Base-by-base conservation (phyloP, 1,140 invertebrate species). In the Coelopa frigida region DNA sequence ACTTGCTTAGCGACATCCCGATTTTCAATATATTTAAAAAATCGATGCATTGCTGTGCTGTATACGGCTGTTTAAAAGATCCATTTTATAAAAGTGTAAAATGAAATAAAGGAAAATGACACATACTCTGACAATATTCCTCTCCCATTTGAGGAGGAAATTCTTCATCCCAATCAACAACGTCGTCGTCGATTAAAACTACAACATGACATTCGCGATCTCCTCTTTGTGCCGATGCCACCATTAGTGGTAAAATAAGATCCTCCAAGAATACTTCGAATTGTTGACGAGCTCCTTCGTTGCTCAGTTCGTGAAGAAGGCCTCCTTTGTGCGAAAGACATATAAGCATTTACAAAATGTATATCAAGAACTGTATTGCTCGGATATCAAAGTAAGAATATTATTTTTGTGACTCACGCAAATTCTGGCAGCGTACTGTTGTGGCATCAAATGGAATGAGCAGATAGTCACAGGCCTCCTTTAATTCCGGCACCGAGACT, bases 1-100 rank as follows among this genome's bases (percentile, higher is more conserved):
- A 99, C 89, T 73, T 94, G 91, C 68, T 99, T 99, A 3, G 96
- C 96, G 8, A 99, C 95, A 70, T 99, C 96, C 18, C 96, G 79
- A 67, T 99, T 99, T 72, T 99, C 97, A 52, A 98, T 97, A 70
- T 99, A 99, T 67, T 98, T 98, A 74, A 99, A 99, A 74, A 99
- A 99, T 52, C 94, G 79, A 70, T 96, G 95, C 79, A 97, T 85
- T 11, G 89, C 84, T 41, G 88, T 94, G 61, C 86, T 91, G 59
- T 88, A 84, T 8, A 94, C 83, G 57, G 88, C 84, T 85, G 58
- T 33, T 6, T 22, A n/a, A 48, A 14, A 43, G 7, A 27, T 40
- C 18, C 10, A 49, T 37, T 39, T 36, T 36, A 6, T 15, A 8
- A 8, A 15, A 46, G 27, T 41, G 14, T 8, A 7, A 36, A 7